Base-by-base conservation (phyloP, 2,888 invertebrate genomes). In the Buathra laborator region DNA sequence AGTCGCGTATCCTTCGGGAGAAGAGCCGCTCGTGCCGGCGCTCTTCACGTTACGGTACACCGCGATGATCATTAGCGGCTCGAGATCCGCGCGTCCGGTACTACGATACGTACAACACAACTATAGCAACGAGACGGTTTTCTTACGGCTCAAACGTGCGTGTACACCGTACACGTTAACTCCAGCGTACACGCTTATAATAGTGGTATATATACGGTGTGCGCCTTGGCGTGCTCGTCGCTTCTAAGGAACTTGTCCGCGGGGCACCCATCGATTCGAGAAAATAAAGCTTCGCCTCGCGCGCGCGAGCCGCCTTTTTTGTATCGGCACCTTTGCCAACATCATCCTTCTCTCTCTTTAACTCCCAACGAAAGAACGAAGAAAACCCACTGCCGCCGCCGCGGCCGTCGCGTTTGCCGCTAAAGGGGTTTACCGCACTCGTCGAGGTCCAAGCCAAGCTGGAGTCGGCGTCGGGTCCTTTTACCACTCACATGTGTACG, bases 41-140 rank as follows among this genome's bases (percentile, higher is more conserved):
- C 78, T 78, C 59, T 62, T 71, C 88, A 82, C 86, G 89, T 90
- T 89, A 90, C 90, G 90, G 89, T 90, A 90, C 88, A 90, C 89
- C 83, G 86, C 84, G 89, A 89, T 71, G 78, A 78, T 90, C 89
- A 90, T 89, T 90, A 89, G 89, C 90, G 88, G 89, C 88, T 88
- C 88, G 89, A 87, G 87, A 84, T 86, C 80, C 59, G 59, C 32
- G 89, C 84, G 84, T 82, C 87, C 78, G 68, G 77, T 88, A 86
- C 89, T 87, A 88, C 86, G 86, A 88, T 88, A 88, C 86, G 86
- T 84, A 82, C 85, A 86, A 78, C 78, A 78, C 78, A 70, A 44
- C 68, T 9, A 59, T 76, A 76, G 16, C 77, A 82, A 83, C 85
- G 68, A 77, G 71, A 83, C 85, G 62, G 79, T 81, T 78, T 85